Evolutionary conservation across 2,797 vertebrate species (phyloP).

Genomic region (Parotocinclus haroldoi): DNA sequence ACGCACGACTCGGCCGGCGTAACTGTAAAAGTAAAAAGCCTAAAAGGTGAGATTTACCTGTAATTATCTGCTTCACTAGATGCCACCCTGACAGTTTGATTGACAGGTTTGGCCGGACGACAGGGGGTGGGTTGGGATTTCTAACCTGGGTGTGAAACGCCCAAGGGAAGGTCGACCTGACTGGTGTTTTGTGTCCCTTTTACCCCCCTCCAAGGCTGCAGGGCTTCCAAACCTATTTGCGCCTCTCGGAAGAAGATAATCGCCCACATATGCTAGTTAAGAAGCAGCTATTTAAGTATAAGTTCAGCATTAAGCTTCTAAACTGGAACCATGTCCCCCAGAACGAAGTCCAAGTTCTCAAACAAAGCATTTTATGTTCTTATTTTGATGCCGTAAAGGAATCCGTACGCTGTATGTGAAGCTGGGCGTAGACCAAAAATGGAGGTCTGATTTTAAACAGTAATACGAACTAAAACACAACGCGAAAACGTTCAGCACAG

Average conservation of each 20-base stretch:
- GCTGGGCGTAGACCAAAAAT: no score
- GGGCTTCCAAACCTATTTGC: constrained; percentile 22
- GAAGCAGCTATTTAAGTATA: neutral
- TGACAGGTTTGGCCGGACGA: neutral
- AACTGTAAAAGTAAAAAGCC: no score
- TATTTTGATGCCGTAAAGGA: no score
- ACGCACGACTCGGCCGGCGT: no score
- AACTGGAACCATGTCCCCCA: no score
- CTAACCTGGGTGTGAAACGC: constrained; percentile 33
- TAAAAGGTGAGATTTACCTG: neutral
- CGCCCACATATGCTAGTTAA: constrained; percentile 22
- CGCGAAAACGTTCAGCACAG: no score
- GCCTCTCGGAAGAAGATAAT: constrained; percentile 21
- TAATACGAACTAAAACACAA: no score
- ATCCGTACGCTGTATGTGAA: no score
- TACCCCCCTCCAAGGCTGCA: constrained; percentile 29
- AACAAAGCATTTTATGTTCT: no score
- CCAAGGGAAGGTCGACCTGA: constrained; percentile 15
- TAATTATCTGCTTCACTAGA: neutral
- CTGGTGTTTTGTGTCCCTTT: constrained; percentile 29
- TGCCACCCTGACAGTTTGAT: neutral
- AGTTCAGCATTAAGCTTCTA: neutral
- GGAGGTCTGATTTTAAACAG: no score
- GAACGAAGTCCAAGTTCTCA: no score
- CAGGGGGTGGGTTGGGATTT: neutral